Evolutionary conservation across 2,797 vertebrate genomes (phyloP).

Genomic region (Argyrosomus regius): DNA sequence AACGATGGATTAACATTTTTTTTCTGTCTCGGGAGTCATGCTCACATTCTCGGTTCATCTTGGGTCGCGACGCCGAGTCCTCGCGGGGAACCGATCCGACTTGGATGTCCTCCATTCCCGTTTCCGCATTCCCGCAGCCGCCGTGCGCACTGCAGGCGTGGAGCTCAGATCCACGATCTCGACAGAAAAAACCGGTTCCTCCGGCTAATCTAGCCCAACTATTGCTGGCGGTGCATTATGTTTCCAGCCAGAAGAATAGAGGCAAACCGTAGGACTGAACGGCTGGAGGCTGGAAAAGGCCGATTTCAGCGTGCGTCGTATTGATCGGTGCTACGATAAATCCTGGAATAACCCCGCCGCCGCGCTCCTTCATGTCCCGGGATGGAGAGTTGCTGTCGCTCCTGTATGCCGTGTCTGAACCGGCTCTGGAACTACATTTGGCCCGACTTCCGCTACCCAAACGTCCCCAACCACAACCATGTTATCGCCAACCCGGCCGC

Average conservation of each 20-base stretch:
- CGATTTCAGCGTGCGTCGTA: slow-evolving; percentile 24
- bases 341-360: slow-evolving; percentile 8
- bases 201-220: slow-evolving; percentile 73
- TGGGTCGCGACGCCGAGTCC: slow-evolving; percentile 14
- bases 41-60: background rate
- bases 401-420: slow-evolving; percentile 86
- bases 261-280: slow-evolving; percentile 16
- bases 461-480: slow-evolving; percentile 54
- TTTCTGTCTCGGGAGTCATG: background rate
- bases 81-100: slow-evolving; percentile 35
- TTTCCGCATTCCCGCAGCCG: slow-evolving; percentile 83
- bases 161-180: slow-evolving; percentile 59
- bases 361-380: slow-evolving; percentile 53
- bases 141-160: slow-evolving; percentile 59
- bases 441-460: slow-evolving; percentile 80
- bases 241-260: slow-evolving; percentile 36
- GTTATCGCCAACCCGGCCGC: slow-evolving; percentile 69
- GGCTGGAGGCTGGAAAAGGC: slow-evolving; percentile 24
- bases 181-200: slow-evolving; percentile 83
- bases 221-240: slow-evolving; percentile 65
- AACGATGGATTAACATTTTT: slow-evolving; percentile 20
- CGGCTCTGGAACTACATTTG: slow-evolving; percentile 92
- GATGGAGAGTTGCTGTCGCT: slow-evolving; percentile 92
- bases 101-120: slow-evolving; percentile 53
- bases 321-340: slow-evolving; percentile 5